A percentile compares a stretch with the other conserved stretches of the same genome.
These are phyloP conservation scores for Drosophila suzukii DNA, from an alignment of 1,140 invertebrate genomes.

Conservation along the genomic window DNA sequence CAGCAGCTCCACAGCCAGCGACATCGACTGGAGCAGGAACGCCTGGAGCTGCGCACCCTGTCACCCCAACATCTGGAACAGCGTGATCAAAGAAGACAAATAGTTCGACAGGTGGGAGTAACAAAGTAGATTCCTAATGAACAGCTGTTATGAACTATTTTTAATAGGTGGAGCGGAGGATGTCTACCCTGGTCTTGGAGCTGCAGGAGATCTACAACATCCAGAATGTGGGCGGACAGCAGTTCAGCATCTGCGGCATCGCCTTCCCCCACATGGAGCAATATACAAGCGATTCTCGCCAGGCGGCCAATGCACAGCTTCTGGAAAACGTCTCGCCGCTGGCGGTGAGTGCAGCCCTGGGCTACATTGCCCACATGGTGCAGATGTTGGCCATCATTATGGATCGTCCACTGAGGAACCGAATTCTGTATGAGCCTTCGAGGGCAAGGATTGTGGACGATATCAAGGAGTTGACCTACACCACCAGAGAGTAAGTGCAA, in stretches of 20 bases:
- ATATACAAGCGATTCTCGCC: conserved; percentile 58
- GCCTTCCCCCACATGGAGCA: conserved; percentile 90
- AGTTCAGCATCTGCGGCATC: conserved; percentile 89
- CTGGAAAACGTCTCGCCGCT: conserved; percentile 86
- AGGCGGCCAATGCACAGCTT: conserved; percentile 56
- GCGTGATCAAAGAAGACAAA: conserved; percentile 50
- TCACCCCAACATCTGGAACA: conserved; percentile 31
- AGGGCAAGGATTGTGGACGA: conserved; percentile 91
- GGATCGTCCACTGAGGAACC: conserved; percentile 91
- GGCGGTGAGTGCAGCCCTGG: conserved; percentile 90
- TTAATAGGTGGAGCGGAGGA: conserved; percentile 67
- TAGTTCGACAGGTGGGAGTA: conserved; percentile 44
- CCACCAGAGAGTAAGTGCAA: conserved; percentile 89
- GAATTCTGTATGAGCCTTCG: conserved; percentile 91
- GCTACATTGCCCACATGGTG: conserved; percentile 92
- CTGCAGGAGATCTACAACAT: conserved; percentile 85
- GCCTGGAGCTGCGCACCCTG: conserved; percentile 43
- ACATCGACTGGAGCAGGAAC: conserved; percentile 46
- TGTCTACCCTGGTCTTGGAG: conserved; percentile 83
- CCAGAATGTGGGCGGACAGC: conserved; percentile 43
- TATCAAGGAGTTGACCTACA: conserved; percentile 89
- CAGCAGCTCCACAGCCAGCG: conserved; percentile 35
- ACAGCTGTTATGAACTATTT: background rate
- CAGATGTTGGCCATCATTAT: conserved; percentile 92
- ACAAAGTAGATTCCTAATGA: too few relatives aligned